Conservation (phyloP, 2,113 vertebrate genomes). For the Himantopus leucocephalus region DNA sequence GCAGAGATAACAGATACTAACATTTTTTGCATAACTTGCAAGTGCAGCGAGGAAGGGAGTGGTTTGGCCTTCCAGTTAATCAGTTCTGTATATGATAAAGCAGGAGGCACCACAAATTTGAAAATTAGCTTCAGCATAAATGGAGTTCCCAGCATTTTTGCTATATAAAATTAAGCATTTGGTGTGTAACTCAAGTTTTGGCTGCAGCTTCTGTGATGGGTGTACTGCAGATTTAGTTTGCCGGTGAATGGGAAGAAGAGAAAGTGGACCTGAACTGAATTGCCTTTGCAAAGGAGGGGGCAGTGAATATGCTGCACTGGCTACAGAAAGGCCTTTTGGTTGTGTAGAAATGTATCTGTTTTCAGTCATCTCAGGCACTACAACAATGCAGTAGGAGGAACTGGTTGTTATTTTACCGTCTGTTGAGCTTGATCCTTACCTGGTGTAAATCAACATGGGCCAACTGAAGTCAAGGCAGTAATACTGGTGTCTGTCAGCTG, state of each 20-base stretch:
- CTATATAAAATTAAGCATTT: background rate
- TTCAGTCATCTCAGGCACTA: background rate
- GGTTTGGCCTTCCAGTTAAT: background rate
- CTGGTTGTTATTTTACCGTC: background rate
- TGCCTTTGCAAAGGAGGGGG: background rate
- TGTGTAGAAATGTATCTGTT: background rate
- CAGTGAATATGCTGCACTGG: background rate
- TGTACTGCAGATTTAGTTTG: background rate
- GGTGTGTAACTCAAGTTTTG: background rate
- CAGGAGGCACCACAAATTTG: background rate
- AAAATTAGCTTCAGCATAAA: background rate
- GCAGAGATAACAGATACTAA: background rate
- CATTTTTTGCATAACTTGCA: background rate
- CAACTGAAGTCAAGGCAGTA: background rate
- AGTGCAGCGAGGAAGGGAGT: background rate
- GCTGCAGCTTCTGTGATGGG: background rate
- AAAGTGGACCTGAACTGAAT: background rate
- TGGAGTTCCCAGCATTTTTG: background rate
- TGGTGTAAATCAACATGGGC: background rate
- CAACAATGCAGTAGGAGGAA: background rate
- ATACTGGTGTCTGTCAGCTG: background rate
- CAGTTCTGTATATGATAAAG: background rate
- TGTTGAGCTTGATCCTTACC: background rate
- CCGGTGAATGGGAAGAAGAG: background rate
- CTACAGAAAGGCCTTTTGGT: background rate